These are phyloP conservation scores for Pterois miles DNA, from an alignment of 2,797 vertebrate genomes.

Conservation along the genomic window DNA sequence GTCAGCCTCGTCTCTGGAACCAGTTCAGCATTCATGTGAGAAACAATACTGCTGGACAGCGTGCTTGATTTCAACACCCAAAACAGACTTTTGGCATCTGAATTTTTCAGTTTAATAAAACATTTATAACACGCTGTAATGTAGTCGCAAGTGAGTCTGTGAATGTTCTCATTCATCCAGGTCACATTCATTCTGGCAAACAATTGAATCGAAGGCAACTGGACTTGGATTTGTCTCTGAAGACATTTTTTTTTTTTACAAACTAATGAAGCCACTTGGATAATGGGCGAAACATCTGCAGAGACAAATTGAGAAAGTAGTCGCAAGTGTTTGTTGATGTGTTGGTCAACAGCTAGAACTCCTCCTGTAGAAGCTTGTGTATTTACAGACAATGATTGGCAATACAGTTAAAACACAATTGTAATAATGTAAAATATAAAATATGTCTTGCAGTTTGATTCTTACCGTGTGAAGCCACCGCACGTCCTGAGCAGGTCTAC, in stretches of 20 bases:
- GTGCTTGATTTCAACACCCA: slow-evolving; percentile 2
- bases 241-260: too few species aligned
- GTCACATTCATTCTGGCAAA: too few species aligned
- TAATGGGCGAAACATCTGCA: too few species aligned
- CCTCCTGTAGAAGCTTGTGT: neutral
- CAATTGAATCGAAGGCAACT: too few species aligned
- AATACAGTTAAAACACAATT: neutral
- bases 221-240: too few species aligned
- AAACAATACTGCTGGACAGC: slow-evolving; percentile 40
- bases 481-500: slow-evolving; percentile 95
- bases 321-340: neutral
- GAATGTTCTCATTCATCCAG: too few species aligned
- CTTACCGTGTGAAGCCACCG: slow-evolving; percentile 95
- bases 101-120: neutral
- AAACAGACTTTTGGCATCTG: slow-evolving; percentile 1
- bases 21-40: slow-evolving; percentile 54
- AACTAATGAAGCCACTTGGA: too few species aligned
- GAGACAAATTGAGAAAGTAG: too few species aligned
- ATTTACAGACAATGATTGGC: neutral
- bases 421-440: neutral
- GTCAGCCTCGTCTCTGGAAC: slow-evolving; percentile 94
- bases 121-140: neutral
- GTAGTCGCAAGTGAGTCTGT: too few species aligned
- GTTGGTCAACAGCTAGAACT: neutral
- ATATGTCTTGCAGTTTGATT: neutral